Percentiles rank a stretch among this genome's conserved stretches.
Evolutionary conservation across 1,140 invertebrate species (phyloP).

Genomic region (Atta texana): DNA sequence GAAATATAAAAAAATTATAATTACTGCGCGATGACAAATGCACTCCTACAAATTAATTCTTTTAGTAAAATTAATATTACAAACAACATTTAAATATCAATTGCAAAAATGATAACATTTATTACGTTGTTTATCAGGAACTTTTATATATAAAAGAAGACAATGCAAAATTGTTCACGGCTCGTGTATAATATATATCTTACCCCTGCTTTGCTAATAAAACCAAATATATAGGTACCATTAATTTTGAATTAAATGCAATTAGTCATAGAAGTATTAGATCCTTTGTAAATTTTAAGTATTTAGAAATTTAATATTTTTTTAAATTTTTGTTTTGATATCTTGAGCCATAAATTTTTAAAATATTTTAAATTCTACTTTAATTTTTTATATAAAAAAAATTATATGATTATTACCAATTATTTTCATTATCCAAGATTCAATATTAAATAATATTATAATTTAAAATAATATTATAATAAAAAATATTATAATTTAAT

Average conservation of each 20-base stretch:
- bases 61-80: constrained; percentile 48
- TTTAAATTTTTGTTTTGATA: neutral
- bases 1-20: constrained; percentile 37
- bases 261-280: constrained; percentile 46
- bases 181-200: constrained; percentile 31
- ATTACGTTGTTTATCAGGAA: constrained; percentile 63
- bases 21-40: constrained; percentile 57
- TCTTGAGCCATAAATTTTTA: neutral
- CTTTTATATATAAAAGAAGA: constrained; percentile 63
- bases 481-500: constrained; percentile 44
- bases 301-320: constrained; percentile 14
- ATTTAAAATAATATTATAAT: too few species aligned
- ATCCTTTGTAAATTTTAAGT: constrained; percentile 2
- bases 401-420: neutral
- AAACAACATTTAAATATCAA: constrained; percentile 44
- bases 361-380: neutral
- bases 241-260: constrained; percentile 69
- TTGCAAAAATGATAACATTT: constrained; percentile 53
- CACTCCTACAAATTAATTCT: constrained; percentile 48
- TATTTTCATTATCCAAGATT: constrained; percentile 2
- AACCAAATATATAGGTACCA: constrained; percentile 6
- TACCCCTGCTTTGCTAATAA: constrained; percentile 23
- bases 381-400: constrained; percentile 19
- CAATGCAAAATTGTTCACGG: constrained; percentile 33
- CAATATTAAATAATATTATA: constrained; percentile 49